Conservation (phyloP, 1,140 invertebrate species). For the Stegodyphus dumicola region DNA sequence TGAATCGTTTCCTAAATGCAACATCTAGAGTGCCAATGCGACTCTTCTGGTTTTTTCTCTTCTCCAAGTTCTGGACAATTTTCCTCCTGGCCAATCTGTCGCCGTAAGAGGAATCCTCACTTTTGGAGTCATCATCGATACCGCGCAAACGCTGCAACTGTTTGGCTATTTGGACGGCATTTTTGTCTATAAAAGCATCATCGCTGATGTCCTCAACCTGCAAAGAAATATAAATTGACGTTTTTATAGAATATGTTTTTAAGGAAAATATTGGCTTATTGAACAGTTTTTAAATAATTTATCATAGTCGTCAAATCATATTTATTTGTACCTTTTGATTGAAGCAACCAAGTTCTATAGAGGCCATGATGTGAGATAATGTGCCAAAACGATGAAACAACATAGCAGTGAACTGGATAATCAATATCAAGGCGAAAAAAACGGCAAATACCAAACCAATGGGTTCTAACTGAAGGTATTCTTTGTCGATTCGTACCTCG, state of each 20-base stretch:
- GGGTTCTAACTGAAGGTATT: slow-evolving; percentile 65
- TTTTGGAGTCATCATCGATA: slow-evolving; percentile 76
- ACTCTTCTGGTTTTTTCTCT: slow-evolving; percentile 82
- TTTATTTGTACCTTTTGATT: slow-evolving; percentile 43
- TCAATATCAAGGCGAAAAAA: slow-evolving; percentile 70
- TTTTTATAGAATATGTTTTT: not conserved
- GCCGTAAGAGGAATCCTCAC: slow-evolving; percentile 82
- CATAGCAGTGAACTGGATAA: slow-evolving; percentile 71
- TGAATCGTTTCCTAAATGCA: slow-evolving; percentile 92
- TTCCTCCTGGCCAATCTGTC: slow-evolving; percentile 84
- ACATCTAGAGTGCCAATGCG: slow-evolving; percentile 90
- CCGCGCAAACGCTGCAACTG: slow-evolving; percentile 78
- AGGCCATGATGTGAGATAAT: slow-evolving; percentile 89
- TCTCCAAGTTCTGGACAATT: slow-evolving; percentile 91
- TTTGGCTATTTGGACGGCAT: slow-evolving; percentile 92
- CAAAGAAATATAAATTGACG: not conserved
- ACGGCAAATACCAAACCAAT: slow-evolving; percentile 69
- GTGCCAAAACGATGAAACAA: slow-evolving; percentile 83
- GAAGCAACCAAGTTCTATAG: slow-evolving; percentile 51
- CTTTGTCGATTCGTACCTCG: slow-evolving; percentile 64
- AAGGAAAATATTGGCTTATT: not conserved
- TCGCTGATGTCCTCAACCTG: slow-evolving; percentile 86
- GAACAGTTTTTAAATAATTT: not conserved
- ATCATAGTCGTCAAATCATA: not conserved
- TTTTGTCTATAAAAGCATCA: slow-evolving; percentile 88